phyloP scores from a whole-genome alignment of 2,888 invertebrate genomes.

The Pegoplata infirma region DNA sequence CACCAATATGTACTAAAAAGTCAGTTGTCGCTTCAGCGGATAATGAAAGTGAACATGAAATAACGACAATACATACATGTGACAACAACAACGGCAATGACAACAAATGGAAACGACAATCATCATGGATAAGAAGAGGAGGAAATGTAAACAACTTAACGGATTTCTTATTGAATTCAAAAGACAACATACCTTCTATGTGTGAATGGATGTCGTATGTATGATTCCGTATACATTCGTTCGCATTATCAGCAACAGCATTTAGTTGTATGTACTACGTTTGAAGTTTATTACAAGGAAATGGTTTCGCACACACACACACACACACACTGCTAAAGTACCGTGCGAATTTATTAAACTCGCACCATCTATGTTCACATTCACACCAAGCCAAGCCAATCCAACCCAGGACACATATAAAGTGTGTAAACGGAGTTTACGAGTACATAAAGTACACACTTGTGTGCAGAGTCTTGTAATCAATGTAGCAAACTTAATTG shows the following conservation, averaged over 20 bases:
- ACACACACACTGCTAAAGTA: constrained; percentile 45
- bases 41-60: constrained; percentile 40
- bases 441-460: constrained; percentile 47
- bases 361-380: constrained; percentile 22
- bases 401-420: neutral
- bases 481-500: constrained; percentile 57
- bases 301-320: constrained; percentile 48
- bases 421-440: constrained; percentile 42
- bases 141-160: constrained; percentile 61
- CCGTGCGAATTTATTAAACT: constrained; percentile 57
- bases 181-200: too few relatives aligned
- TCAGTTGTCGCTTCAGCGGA: constrained; percentile 8
- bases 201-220: neutral
- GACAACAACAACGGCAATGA: constrained; percentile 16
- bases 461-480: constrained; percentile 50
- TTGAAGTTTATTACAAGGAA: constrained; percentile 6
- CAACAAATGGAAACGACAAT: constrained; percentile 10
- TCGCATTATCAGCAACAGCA: constrained; percentile 29
- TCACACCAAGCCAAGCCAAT: too few relatives aligned
- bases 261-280: neutral
- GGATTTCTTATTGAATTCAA: constrained; percentile 57
- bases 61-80: constrained; percentile 10
- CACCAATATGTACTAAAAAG: neutral
- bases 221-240: constrained; percentile 4
- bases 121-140: constrained; percentile 22